phyloP scores from a whole-genome alignment of 2,888 invertebrate species.

The Dryococelus australis region DNA sequence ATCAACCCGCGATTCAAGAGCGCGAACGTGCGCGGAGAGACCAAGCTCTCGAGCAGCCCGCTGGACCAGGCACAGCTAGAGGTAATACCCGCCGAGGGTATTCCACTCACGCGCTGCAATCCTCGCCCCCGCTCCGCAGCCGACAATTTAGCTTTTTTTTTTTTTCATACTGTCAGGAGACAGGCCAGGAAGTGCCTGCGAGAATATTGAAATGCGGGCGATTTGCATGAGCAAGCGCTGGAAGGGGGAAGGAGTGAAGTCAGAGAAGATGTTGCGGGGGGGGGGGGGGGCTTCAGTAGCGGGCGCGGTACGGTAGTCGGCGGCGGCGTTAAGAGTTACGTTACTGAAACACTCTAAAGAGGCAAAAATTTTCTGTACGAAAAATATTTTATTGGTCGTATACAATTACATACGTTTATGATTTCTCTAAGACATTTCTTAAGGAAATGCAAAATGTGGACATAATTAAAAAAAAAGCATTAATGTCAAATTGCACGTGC shows the following conservation, averaged over 20 bases:
- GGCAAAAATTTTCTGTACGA: too few species aligned
- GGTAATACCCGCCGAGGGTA: background rate
- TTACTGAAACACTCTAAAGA: too few species aligned
- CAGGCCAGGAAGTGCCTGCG: background rate
- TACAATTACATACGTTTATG: too few species aligned
- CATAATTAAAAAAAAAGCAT: too few species aligned
- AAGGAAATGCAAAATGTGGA: too few species aligned
- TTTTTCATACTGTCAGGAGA: conserved; percentile 7
- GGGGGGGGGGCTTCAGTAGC: background rate
- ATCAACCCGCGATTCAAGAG: conserved; percentile 7
- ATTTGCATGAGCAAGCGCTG: background rate
- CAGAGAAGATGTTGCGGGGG: background rate
- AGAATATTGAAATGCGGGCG: conserved; percentile 8
- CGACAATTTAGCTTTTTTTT: conserved; percentile 16
- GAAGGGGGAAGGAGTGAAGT: background rate
- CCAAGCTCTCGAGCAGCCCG: too few species aligned
- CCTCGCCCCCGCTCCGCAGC: background rate
- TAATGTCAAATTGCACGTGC: too few species aligned
- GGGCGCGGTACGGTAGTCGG: background rate
- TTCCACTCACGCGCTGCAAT: background rate
- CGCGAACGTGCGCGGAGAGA: background rate
- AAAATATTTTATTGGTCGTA: too few species aligned
- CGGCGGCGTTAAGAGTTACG: too few species aligned
- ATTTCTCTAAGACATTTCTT: too few species aligned
- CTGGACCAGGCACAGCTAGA: too few species aligned